Base-by-base conservation (phyloP, 2,888 invertebrate genomes). In the Pandemis heparana region DNA sequence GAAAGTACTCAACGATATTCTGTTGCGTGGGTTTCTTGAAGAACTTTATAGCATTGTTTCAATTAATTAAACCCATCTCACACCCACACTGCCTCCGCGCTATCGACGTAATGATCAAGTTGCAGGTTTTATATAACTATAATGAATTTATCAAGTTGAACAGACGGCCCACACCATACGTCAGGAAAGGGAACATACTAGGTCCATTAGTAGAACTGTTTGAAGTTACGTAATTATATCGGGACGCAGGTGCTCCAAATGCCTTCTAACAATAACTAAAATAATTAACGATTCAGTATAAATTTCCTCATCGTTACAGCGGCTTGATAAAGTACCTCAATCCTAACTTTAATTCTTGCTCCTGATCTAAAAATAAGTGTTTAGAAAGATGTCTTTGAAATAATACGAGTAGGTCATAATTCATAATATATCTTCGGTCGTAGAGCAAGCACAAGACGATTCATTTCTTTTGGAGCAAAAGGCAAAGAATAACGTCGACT, bases 191-290 rank as follows among this genome's bases (percentile, higher is more conserved):
- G 53, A 32, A 67, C 66, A 60, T 46, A 67, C 71, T 72, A 68
- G 67, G 68, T 73, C 68, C 68, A 69, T 73, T 73, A 73, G 68
- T 59, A 64, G 68, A 74, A 70, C 69, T 70, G 60, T 61, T 64
- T 70, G 65, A 74, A 74, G 61, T 74, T 74, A 53, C 32, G 74
- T 74, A 74, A 74, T 70, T 74, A 73, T 59, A 74, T 74, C 43
- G 43, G 59, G 64, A 1, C 64, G 69, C 74, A 74, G 74, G 74
- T 74, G 74, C 41, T 65, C 60, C 43, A 46, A 70, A 74, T 70
- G 69, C 60, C 74, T 69, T 60, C 43, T 74, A 51, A 69, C 69
- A 74, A 69, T 74, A 70, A 74, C 69, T 74, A 65, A 70, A 69
- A 74, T 74, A 70, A 74, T 74, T 74, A 74, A 74, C 60, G 69